Evolutionary conservation across 2,888 invertebrate species (phyloP).

Genomic region (Brenthis hecate): DNA sequence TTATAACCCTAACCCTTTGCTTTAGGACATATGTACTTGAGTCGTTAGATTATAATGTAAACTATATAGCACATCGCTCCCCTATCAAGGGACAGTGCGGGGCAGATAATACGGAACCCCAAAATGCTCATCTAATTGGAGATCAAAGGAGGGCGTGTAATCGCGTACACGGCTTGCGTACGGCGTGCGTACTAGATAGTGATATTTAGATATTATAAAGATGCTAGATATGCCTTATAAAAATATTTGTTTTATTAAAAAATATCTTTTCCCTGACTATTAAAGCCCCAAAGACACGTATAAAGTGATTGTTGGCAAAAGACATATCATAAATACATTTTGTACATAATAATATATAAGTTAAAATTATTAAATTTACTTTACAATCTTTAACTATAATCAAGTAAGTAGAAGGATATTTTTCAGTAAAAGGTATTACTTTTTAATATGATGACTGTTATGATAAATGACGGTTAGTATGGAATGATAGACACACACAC

Average conservation of each 20-base stretch:
- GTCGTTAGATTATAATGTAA: slow-evolving; percentile 14
- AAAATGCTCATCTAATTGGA: slow-evolving; percentile 82
- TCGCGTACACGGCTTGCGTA: slow-evolving; percentile 62
- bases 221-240: slow-evolving; percentile 51
- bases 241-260: slow-evolving; percentile 1
- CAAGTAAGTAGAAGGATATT: no score
- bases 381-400: no score
- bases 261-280: not conserved
- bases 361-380: no score
- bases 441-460: no score
- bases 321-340: no score
- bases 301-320: no score
- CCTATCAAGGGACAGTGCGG: slow-evolving; percentile 48
- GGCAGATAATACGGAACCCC: slow-evolving; percentile 68
- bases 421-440: not conserved
- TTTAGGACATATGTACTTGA: slow-evolving; percentile 7
- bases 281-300: not conserved
- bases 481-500: no score
- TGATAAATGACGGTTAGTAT: no score
- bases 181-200: slow-evolving; percentile 58
- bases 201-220: slow-evolving; percentile 38
- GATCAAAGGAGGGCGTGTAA: slow-evolving; percentile 80
- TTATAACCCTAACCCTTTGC: slow-evolving; percentile 14
- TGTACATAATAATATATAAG: no score
- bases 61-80: slow-evolving; percentile 42